Evolutionary conservation across 1,140 invertebrate species (phyloP).

Genomic region (Aleiodes sp.): DNA sequence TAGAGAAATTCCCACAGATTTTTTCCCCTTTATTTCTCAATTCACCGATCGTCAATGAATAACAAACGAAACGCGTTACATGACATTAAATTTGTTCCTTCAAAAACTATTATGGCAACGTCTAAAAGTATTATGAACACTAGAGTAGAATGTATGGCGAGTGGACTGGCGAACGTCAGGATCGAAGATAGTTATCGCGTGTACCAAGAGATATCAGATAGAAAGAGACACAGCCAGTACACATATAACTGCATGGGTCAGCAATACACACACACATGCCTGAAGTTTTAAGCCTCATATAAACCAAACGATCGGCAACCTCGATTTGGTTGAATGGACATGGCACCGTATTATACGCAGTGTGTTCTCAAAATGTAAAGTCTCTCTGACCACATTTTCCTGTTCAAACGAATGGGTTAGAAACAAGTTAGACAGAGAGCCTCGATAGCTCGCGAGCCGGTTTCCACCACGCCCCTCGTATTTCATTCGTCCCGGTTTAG

Average conservation of each 20-base stretch:
- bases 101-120: background rate
- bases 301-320: conserved; percentile 15
- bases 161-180: conserved; percentile 8
- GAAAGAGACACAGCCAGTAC: background rate
- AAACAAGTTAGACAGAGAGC: background rate
- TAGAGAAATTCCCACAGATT: too few relatives aligned
- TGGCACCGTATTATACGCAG: background rate
- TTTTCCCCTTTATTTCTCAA: too few relatives aligned
- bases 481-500: background rate
- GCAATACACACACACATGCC: conserved; percentile 9
- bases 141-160: background rate
- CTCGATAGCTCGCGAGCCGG: background rate
- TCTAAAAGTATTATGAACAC: background rate
- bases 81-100: too few relatives aligned
- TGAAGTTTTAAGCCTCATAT: background rate
- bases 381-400: conserved; percentile 17
- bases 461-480: conserved; percentile 12
- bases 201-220: background rate
- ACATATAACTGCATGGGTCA: background rate
- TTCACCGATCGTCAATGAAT: too few relatives aligned
- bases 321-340: conserved; percentile 19
- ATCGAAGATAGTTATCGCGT: conserved; percentile 13
- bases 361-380: background rate
- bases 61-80: too few relatives aligned
- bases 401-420: background rate